Conservation (phyloP, 2,113 vertebrate genomes). For the Neodon shergylaensis region DNA sequence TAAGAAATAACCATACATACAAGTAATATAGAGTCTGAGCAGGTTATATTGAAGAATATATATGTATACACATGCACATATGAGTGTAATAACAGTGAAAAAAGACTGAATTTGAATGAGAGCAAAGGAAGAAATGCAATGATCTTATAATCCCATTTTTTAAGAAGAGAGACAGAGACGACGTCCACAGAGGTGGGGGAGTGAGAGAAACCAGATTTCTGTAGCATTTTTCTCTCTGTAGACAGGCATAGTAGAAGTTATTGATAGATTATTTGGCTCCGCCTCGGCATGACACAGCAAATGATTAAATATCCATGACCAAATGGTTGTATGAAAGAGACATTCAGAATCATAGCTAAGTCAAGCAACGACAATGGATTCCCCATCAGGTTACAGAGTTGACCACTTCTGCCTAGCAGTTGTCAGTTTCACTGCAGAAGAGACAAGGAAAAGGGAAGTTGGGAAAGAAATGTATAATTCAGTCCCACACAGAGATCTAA, state of each 20-base stretch:
- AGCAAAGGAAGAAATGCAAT: neutral
- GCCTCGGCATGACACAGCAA: conserved; percentile 18
- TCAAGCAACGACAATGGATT: neutral
- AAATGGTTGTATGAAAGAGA: conserved; percentile 51
- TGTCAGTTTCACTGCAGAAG: conserved; percentile 2
- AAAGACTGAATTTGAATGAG: neutral
- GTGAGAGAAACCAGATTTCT: conserved; percentile 12
- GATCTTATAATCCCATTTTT: neutral
- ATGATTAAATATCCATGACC: conserved; percentile 22
- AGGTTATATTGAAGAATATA: neutral
- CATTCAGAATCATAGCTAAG: neutral
- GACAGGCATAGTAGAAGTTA: neutral
- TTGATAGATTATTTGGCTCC: conserved; percentile 13
- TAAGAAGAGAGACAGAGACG: neutral
- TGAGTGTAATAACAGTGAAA: neutral
- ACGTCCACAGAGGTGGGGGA: no score
- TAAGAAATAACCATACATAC: neutral
- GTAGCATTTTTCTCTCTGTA: neutral
- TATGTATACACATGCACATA: neutral
- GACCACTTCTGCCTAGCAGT: neutral
- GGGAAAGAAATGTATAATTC: neutral
- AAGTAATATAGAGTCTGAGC: no score
- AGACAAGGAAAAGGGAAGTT: neutral
- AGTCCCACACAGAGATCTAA: conserved; percentile 29
- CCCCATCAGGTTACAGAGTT: neutral